Percentiles rank a stretch among this genome's conserved stretches.
Conservation (phyloP, 1,140 invertebrate species). For the Onthophagus taurus region DNA sequence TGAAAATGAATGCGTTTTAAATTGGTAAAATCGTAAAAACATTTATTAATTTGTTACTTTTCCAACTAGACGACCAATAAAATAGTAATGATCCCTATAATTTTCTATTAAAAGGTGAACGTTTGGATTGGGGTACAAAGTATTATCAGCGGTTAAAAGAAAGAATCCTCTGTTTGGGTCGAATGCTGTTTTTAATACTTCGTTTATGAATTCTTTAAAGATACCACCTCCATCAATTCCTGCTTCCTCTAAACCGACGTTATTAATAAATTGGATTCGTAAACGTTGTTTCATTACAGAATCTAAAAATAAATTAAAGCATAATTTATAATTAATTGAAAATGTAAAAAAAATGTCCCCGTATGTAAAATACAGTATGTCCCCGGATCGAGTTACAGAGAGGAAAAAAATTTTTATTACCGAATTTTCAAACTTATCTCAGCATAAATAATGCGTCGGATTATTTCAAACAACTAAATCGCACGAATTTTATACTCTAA, state of each 20-base stretch:
- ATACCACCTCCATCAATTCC: slow-evolving; percentile 95
- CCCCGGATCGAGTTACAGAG: no score
- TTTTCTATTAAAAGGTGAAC: slow-evolving; percentile 75
- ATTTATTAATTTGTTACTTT: slow-evolving; percentile 51
- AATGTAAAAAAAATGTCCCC: neutral
- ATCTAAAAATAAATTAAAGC: slow-evolving; percentile 56
- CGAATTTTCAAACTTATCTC: no score
- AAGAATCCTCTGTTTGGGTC: slow-evolving; percentile 96
- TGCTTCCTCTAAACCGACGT: slow-evolving; percentile 83
- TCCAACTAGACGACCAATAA: slow-evolving; percentile 89
- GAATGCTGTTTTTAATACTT: slow-evolving; percentile 88
- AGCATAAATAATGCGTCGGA: no score
- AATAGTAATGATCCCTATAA: slow-evolving; percentile 87
- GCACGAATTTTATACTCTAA: no score
- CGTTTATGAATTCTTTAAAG: slow-evolving; percentile 84
- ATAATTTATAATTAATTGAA: slow-evolving; percentile 2
- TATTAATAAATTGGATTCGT: slow-evolving; percentile 82
- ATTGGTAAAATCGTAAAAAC: neutral
- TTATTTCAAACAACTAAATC: no score
- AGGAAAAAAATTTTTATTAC: no score
- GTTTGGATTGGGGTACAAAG: slow-evolving; percentile 92
- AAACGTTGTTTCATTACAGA: slow-evolving; percentile 78
- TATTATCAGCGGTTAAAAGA: slow-evolving; percentile 80
- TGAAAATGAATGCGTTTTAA: slow-evolving; percentile 34
- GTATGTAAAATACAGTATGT: no score